Evolutionary conservation across 2,888 invertebrate species (phyloP).

Genomic region (Athalia cordata): DNA sequence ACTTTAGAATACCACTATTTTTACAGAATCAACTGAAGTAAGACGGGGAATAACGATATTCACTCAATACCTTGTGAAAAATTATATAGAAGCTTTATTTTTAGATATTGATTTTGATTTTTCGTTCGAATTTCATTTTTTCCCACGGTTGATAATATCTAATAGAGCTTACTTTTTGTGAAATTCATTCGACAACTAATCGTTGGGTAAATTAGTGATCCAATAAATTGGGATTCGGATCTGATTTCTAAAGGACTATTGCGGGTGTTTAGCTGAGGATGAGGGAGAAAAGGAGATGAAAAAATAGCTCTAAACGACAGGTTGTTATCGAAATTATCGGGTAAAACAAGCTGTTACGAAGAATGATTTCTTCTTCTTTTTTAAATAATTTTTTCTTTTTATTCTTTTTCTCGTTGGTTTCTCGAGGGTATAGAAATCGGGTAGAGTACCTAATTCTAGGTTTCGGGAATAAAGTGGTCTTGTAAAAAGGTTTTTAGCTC

Average conservation of each 20-base stretch:
- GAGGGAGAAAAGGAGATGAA: constrained; percentile 37
- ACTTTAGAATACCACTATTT: not conserved
- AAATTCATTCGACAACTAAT: too few species aligned
- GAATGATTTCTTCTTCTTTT: constrained; percentile 44
- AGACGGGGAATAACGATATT: too few species aligned
- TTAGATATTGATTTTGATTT: too few species aligned
- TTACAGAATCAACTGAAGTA: too few species aligned
- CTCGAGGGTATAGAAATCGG: not conserved
- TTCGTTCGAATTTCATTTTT: too few species aligned
- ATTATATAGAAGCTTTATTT: too few species aligned
- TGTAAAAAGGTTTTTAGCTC: constrained; percentile 55
- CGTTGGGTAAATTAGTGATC: too few species aligned
- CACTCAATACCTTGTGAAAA: too few species aligned
- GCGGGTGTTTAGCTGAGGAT: constrained; percentile 27
- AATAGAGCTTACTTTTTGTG: too few species aligned
- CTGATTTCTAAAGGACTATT: not conserved
- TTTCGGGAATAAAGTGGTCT: constrained; percentile 53
- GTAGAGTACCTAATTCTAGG: constrained; percentile 52
- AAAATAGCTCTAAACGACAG: constrained; percentile 43
- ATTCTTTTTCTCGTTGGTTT: not conserved
- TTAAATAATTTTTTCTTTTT: not conserved
- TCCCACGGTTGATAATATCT: too few species aligned
- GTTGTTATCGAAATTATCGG: constrained; percentile 56
- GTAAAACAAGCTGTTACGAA: constrained; percentile 51
- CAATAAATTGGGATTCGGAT: not conserved